Evolutionary conservation across 1,140 invertebrate species (phyloP).

Genomic region (Caligus rogercresseyi): DNA sequence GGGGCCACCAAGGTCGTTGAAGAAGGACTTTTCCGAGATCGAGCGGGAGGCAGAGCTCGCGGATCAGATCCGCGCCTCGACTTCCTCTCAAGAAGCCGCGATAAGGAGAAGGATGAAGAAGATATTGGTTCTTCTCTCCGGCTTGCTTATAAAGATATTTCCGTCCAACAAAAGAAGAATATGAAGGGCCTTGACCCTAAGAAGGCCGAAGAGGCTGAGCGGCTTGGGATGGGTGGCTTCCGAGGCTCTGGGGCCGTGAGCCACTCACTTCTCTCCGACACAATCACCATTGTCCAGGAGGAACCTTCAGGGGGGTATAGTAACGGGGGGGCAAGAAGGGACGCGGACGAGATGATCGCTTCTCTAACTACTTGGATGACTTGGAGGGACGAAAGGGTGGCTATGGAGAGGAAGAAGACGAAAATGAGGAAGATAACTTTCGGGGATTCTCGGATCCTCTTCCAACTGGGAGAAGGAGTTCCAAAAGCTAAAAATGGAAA

Average conservation of each 20-base stretch:
- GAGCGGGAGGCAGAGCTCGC: conserved; percentile 67
- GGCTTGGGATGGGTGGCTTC: conserved; percentile 78
- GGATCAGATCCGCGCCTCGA: conserved; percentile 44
- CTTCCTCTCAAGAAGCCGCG: conserved; percentile 27
- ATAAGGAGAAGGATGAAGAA: conserved; percentile 10
- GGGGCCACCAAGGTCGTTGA: conserved; percentile 56
- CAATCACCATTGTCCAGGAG: conserved; percentile 76
- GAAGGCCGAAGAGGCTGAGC: conserved; percentile 71
- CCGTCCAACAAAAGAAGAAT: conserved; percentile 52
- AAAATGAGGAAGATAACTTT: not conserved
- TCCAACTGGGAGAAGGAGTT: conserved; percentile 10
- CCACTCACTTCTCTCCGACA: conserved; percentile 78
- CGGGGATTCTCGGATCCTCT: not conserved
- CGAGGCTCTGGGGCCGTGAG: conserved; percentile 51
- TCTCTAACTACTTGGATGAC: conserved; percentile 3
- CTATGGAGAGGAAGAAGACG: not conserved
- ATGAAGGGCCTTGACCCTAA: conserved; percentile 55
- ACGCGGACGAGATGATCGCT: not conserved
- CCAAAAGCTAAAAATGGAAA: conserved; percentile 4
- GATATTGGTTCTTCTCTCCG: conserved; percentile 48
- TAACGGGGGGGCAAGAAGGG: not conserved
- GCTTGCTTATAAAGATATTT: conserved; percentile 71
- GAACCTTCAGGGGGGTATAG: conserved; percentile 28
- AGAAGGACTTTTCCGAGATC: conserved; percentile 78
- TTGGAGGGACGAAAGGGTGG: not conserved